Evolutionary conservation across 2,113 vertebrate genomes (phyloP), one percentile per base, ranked within the genome.

Genomic region (Jacana jacana): DNA sequence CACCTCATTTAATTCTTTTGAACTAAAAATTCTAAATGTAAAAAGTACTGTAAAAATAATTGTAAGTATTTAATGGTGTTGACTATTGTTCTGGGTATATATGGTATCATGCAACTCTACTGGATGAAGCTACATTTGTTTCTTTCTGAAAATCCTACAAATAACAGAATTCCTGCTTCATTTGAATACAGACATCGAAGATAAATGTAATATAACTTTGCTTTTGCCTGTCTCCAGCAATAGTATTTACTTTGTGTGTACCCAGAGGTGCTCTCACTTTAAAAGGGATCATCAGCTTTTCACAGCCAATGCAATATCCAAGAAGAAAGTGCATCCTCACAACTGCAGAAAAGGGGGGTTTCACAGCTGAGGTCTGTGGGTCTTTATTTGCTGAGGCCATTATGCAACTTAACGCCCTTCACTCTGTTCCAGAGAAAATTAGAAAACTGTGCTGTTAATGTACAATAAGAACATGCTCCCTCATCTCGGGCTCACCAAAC

Each of bases 31-130:
- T 66, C 37, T 25, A 72, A 51, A 4, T 17, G 4, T 40, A 60
- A 66, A 46, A 81, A 48, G 6, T 37, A 27, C 23, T 52, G 10
- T 46, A 46, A 77, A 89, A 83, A 55, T 93, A 83, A 51, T 37
- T 78, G 1, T 91, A 33, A 55, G 13, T 69, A 12, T 87, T 79
- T 58, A 58, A 46, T 28, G 4, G 7, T 20, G 52, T 54, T 58
- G 11, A 66, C 51, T 82, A 44, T 58, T 86, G 39, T 30, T 90
- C 52, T 54, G 8, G 22, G 61, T 19, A 54, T 4, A 8, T 20
- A 49, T 0, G 0, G 10, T 31, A 58, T 33, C 17, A 33, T 28
- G 12, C 16, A 66, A 25, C 9, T 73, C 11, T 37, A 8, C 48
- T 6, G 2, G 13, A 58, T 5, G 6, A 81, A 70, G 20, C 28